phyloP scores from a whole-genome alignment of 2,888 invertebrate genomes.

The Hoplodrina blanda region DNA sequence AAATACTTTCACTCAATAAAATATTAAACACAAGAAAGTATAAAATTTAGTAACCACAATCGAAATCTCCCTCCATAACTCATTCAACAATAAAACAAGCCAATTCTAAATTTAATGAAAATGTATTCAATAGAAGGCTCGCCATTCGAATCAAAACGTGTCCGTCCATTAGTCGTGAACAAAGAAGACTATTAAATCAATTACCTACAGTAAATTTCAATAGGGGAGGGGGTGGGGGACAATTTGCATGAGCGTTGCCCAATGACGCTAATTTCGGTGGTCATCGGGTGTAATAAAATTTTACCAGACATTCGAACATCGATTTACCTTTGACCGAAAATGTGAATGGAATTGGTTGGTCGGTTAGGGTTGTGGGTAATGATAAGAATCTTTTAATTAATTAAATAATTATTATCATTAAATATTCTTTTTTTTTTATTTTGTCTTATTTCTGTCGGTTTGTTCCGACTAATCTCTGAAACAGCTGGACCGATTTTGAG shows the following conservation, averaged over 20 bases:
- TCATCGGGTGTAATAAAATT: conserved; percentile 83
- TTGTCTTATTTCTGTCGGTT: too few relatives aligned
- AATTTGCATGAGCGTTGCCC: conserved; percentile 78
- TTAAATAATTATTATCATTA: not conserved
- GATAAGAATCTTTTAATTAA: not conserved
- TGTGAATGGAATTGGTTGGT: conserved; percentile 33
- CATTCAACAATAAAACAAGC: conserved; percentile 38
- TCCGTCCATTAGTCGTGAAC: conserved; percentile 68
- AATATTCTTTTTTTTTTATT: too few relatives aligned
- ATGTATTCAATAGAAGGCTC: conserved; percentile 60
- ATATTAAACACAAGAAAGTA: not conserved
- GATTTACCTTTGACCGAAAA: conserved; percentile 66
- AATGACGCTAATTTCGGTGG: conserved; percentile 83
- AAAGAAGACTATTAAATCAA: conserved; percentile 86
- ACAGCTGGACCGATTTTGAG: too few relatives aligned
- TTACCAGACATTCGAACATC: conserved; percentile 78
- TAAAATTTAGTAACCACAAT: not conserved
- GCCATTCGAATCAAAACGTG: conserved; percentile 50
- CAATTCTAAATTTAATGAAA: conserved; percentile 51
- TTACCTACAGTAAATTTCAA: conserved; percentile 80
- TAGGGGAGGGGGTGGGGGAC: conserved; percentile 60
- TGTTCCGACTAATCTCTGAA: too few relatives aligned
- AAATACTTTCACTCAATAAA: not conserved
- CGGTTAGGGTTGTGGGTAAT: conserved; percentile 2
- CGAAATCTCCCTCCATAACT: conserved; percentile 20